Evolutionary conservation across 2,797 vertebrate species (phyloP).

Genomic region (Prionace glauca): DNA sequence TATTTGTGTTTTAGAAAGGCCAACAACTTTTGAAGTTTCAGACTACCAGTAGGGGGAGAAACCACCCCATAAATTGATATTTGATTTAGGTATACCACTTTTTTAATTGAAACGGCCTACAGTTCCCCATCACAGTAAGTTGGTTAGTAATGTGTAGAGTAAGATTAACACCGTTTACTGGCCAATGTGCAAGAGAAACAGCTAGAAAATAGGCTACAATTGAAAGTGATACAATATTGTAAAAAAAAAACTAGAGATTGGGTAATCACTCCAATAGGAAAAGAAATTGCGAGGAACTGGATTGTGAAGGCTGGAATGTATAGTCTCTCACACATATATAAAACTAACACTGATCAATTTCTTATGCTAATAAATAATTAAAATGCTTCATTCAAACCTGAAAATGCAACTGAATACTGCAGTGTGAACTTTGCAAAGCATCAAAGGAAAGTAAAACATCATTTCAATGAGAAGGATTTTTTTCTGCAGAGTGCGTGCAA

Average conservation of each 20-base stretch:
- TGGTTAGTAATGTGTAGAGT: constrained; percentile 38
- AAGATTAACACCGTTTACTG: constrained; percentile 41
- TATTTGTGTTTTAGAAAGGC: background rate
- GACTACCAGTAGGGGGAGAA: constrained; percentile 57
- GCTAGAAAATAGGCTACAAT: constrained; percentile 41
- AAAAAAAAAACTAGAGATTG: background rate
- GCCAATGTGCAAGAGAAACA: constrained; percentile 47
- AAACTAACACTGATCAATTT: constrained; percentile 67
- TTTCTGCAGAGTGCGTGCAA: constrained; percentile 16
- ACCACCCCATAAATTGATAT: constrained; percentile 52
- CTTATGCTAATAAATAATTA: constrained; percentile 74
- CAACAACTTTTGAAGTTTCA: background rate
- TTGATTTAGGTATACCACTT: constrained; percentile 39
- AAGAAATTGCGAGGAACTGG: background rate
- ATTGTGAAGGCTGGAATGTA: background rate
- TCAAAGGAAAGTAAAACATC: constrained; percentile 59
- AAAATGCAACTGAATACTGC: constrained; percentile 74
- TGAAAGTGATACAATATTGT: background rate
- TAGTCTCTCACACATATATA: constrained; percentile 53
- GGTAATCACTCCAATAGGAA: background rate
- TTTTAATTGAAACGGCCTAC: constrained; percentile 47
- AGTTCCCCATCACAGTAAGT: constrained; percentile 46
- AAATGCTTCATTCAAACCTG: constrained; percentile 66
- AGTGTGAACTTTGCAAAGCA: constrained; percentile 72
- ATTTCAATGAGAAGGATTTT: constrained; percentile 60